Evolutionary conservation across 2,888 invertebrate genomes (phyloP), one percentile per base, ranked within the genome.

Genomic region (Cosmia pyralina): DNA sequence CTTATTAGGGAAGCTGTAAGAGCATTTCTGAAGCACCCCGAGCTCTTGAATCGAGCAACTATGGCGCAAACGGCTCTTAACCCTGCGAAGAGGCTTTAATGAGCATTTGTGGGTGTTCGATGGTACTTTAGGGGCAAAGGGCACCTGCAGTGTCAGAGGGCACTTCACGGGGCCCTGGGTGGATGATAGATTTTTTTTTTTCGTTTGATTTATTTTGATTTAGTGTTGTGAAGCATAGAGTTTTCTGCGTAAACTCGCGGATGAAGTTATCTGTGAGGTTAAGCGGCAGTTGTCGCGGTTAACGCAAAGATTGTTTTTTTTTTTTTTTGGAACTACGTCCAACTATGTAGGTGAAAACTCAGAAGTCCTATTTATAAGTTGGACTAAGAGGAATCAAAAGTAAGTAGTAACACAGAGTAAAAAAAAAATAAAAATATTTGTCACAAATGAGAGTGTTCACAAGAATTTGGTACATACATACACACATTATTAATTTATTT

Each of bases 71-170:
- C 73, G 65, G 53, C 64, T 41, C 85, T 85, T 74, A 68, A 79
- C 75, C 77, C 70, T 62, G 38, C 60, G 50, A 55, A 80, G 79
- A 46, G 38, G 65, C 81, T 78, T 85, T 85, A 87, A 83, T 85
- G 85, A 85, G 83, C 83, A 82, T 81, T 81, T 86, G 78, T 63
- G 73, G 72, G 66, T 62, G 53, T 70, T 76, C 41, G 53, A 86
- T 75, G 68, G 79, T 41, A 71, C 85, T 85, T 75, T 66, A 57
- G 52, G 67, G 63, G 34, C 73, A 60, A 72, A 72, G 69, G 72
- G 75, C 60, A 72, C 70, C 79, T 72, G 72, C 71, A 73, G 67
- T 77, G 75, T 72, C 67, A 55, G 73, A 69, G 55, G 17, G n/a
- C 48, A 57, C 81, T 80, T 72, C 72, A 72, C 53, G 41, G 52